Base-by-base conservation (phyloP, 2,888 invertebrate genomes). In the Cremastinae sp. region DNA sequence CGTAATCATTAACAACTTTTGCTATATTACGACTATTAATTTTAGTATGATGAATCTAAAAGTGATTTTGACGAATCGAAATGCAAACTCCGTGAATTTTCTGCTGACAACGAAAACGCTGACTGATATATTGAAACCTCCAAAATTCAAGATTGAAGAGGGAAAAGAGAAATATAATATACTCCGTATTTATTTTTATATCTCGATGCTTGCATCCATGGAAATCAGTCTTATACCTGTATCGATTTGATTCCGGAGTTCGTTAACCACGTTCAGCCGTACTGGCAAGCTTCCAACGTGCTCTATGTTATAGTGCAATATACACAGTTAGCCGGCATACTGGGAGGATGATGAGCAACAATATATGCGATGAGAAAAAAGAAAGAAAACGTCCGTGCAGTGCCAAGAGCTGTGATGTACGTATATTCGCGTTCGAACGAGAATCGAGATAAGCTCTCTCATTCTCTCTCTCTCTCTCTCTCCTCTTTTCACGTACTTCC, bases 181-280 rank as follows among this genome's bases (percentile, higher is more conserved):
- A n/a, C n/a, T n/a, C n/a, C 28, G 28, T 28, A 28, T 28, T 28
- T 28, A 28, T 28, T 28, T 28, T 28, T 28, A 5, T 28, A 5
- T 5, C 28, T 28, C 28, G 28, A 28, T 28, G 28, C 5, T 3
- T 28, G 28, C 28, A 28, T 5, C 2, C 28, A 28, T 3, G 28
- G 28, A 28, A 28, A 28, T 28, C 5, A 5, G 28, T 28, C 28
- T 28, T 28, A 28, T 28, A 5, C 28, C 28, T 28, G 28, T 5
- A 69, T 69, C 43, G 28, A 28, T 3, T 28, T 5, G 28, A 28
- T 28, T 28, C 59, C 37, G 55, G 53, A 45, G 66, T 75, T 75
- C 71, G 71, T 75, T 75, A 75, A 75, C 70, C 75, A 71, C 66
- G 72, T 68, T 59, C 68, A 49, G 53, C 28, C 66, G 68, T 2